Evolutionary conservation across 2,797 vertebrate genomes (phyloP).

Genomic region (Phaenicophaeus curvirostris): DNA sequence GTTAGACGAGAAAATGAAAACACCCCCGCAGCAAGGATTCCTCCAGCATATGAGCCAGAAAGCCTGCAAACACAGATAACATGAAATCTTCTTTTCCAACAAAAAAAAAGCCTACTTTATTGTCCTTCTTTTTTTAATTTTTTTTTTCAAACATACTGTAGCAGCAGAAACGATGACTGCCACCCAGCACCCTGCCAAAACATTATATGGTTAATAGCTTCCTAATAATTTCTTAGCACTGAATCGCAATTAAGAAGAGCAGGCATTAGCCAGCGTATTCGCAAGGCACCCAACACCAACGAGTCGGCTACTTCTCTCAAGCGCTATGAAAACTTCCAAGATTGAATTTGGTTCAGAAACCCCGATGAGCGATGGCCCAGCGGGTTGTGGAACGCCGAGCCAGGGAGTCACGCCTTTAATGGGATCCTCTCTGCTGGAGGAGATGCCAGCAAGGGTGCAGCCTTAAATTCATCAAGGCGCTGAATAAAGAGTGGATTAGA

Average conservation of each 20-base stretch:
- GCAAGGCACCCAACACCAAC: slow-evolving; percentile 25
- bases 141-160: slow-evolving; percentile 32
- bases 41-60: slow-evolving; percentile 88
- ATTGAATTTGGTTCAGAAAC: slow-evolving; percentile 2
- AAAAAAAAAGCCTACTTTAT: slow-evolving; percentile 72
- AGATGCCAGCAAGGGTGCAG: slow-evolving; percentile 4
- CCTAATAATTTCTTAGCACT: slow-evolving; percentile 57
- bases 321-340: not conserved
- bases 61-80: slow-evolving; percentile 88
- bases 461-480: slow-evolving; percentile 6
- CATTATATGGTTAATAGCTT: slow-evolving; percentile 60
- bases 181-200: slow-evolving; percentile 66
- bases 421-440: slow-evolving; percentile 1
- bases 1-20: slow-evolving; percentile 93
- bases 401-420: slow-evolving; percentile 28
- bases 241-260: slow-evolving; percentile 54
- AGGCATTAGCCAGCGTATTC: not conserved
- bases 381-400: not conserved
- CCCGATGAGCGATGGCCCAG: not conserved
- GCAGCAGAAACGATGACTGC: slow-evolving; percentile 63
- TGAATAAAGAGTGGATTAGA: slow-evolving; percentile 40
- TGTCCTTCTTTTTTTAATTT: slow-evolving; percentile 57
- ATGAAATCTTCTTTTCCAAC: slow-evolving; percentile 82
- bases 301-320: not conserved
- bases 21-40: slow-evolving; percentile 90